phyloP scores from a whole-genome alignment of 2,797 vertebrate species.

The Peromyscus aztecus region DNA sequence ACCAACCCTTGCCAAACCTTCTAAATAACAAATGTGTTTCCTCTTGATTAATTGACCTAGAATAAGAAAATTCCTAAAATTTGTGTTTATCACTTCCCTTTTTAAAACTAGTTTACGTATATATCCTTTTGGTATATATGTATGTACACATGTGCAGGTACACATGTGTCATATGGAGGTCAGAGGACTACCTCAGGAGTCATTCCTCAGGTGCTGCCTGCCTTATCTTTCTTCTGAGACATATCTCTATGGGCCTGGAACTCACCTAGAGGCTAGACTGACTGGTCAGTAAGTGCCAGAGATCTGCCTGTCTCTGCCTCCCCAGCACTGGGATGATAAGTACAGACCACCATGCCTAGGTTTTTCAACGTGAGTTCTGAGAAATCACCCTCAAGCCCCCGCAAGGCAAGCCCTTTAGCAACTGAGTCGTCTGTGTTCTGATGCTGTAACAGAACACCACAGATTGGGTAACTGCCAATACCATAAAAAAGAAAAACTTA shows the following conservation, averaged over 20 bases:
- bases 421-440: not conserved
- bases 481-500: not conserved
- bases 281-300: not conserved
- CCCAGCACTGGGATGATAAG: not conserved
- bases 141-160: not conserved
- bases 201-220: not conserved
- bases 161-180: not conserved
- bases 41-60: not conserved
- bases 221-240: not conserved
- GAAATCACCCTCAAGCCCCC: not conserved
- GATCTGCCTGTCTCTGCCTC: not conserved
- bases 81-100: not conserved
- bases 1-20: not conserved
- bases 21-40: not conserved
- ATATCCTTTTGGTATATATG: not conserved
- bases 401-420: not conserved
- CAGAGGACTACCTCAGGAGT: not conserved
- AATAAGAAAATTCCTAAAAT: constrained; percentile 13
- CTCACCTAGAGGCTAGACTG: not conserved
- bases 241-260: too few species aligned
- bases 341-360: not conserved
- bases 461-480: not conserved
- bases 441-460: not conserved
- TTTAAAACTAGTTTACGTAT: not conserved
- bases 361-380: not conserved